Evolutionary conservation across 2,888 invertebrate species (phyloP).

Genomic region (Nudaria mundana): DNA sequence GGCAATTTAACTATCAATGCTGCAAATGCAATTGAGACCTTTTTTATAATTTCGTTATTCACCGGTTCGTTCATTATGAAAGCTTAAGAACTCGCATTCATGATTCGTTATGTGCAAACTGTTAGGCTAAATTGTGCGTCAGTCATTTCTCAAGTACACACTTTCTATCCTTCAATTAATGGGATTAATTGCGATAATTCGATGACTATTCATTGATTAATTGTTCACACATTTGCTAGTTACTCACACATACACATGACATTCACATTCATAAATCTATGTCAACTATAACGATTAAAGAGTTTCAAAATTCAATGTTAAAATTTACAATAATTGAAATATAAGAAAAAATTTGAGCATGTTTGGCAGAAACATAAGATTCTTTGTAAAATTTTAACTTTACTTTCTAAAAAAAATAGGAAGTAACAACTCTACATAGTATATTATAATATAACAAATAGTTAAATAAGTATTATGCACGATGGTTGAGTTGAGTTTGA

Average conservation of each 20-base stretch:
- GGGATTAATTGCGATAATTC: constrained; percentile 18
- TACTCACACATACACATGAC: constrained; percentile 36
- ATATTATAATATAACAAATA: constrained; percentile 12
- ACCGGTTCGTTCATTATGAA: too few relatives aligned
- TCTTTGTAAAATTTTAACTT: constrained; percentile 32
- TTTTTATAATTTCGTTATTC: too few relatives aligned
- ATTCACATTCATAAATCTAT: constrained; percentile 30
- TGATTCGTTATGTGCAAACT: too few relatives aligned
- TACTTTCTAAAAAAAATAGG: constrained; percentile 21
- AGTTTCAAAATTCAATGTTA: constrained; percentile 37
- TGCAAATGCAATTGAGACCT: too few relatives aligned
- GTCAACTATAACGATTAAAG: constrained; percentile 35
- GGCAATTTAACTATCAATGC: too few relatives aligned
- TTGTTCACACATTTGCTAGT: constrained; percentile 10
- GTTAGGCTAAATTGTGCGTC: constrained; percentile 1
- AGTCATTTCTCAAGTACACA: neutral
- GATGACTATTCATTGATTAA: constrained; percentile 23
- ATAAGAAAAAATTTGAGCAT: constrained; percentile 67
- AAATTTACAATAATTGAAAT: constrained; percentile 39
- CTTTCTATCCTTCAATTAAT: neutral
- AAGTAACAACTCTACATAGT: constrained; percentile 16
- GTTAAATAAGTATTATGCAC: constrained; percentile 25
- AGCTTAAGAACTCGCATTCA: too few relatives aligned
- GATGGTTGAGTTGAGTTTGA: constrained; percentile 32
- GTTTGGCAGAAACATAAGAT: constrained; percentile 63